Conservation (phyloP, 2,888 invertebrate genomes). For the Scaptomyza polygonia region DNA sequence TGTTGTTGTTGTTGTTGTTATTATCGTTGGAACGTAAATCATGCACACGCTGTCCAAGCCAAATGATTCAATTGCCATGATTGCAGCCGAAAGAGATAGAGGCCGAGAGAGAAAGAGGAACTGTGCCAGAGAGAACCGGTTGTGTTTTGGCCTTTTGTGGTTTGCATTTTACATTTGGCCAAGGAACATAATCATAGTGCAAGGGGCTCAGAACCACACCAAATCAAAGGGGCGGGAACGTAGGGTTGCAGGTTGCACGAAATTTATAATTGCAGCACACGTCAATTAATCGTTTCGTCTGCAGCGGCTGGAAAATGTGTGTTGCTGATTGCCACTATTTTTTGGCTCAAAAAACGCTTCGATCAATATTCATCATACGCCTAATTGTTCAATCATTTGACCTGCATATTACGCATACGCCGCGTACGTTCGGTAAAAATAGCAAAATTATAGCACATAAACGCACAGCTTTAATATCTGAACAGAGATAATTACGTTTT, state of each 20-base stretch:
- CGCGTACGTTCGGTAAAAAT: constrained; percentile 3
- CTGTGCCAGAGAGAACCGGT: constrained; percentile 28
- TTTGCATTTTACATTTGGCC: constrained; percentile 27
- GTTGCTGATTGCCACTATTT: constrained; percentile 42
- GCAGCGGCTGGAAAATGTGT: constrained; percentile 31
- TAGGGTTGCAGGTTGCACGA: no score
- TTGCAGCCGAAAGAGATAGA: constrained; percentile 21
- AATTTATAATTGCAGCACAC: constrained; percentile 36
- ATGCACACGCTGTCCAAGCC: constrained; percentile 21
- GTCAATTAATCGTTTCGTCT: constrained; percentile 28
- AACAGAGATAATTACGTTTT: not conserved
- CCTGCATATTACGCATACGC: constrained; percentile 34
- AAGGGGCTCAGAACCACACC: not conserved
- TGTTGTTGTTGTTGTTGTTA: constrained; percentile 5
- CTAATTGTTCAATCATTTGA: constrained; percentile 38
- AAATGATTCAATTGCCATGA: constrained; percentile 47
- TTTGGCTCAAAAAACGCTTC: constrained; percentile 11
- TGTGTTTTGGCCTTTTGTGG: constrained; percentile 20
- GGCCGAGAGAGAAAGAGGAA: not conserved
- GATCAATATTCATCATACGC: constrained; percentile 51
- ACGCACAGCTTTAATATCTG: not conserved
- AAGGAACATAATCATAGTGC: constrained; percentile 30
- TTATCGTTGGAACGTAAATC: constrained; percentile 28
- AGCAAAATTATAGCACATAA: not conserved
- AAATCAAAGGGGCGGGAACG: not conserved